Conservation (phyloP, 2,113 vertebrate genomes). For the Chinchilla lanigera region DNA sequence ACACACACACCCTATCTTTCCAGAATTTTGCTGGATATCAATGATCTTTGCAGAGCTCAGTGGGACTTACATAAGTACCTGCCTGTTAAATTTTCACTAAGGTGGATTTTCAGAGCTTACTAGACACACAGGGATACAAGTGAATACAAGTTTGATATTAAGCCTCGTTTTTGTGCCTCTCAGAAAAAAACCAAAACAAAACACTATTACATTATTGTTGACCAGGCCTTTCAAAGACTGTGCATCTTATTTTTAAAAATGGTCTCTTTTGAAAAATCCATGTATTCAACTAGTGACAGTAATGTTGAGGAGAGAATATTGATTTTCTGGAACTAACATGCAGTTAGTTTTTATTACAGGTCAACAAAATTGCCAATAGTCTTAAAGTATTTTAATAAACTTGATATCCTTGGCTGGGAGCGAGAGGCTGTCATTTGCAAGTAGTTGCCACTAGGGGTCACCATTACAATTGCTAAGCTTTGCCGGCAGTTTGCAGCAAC, state of each 20-base stretch:
- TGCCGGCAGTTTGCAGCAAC: not conserved
- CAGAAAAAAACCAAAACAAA: not conserved
- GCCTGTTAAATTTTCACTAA: not conserved
- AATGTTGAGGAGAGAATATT: slow-evolving; percentile 12
- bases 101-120: not conserved
- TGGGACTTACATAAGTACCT: not conserved
- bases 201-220: accelerated
- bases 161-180: not conserved
- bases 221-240: not conserved
- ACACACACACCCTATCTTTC: not conserved
- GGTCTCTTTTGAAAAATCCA: slow-evolving; percentile 33
- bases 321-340: not conserved
- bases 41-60: slow-evolving; percentile 13
- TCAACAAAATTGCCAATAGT: slow-evolving; percentile 68
- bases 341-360: slow-evolving; percentile 71
- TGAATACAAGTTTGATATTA: not conserved
- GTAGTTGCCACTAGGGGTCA: slow-evolving; percentile 81
- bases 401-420: slow-evolving; percentile 34
- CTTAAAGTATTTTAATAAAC: slow-evolving; percentile 65
- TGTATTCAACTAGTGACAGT: slow-evolving; percentile 56
- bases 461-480: slow-evolving; percentile 76
- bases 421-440: slow-evolving; percentile 71
- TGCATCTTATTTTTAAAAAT: slow-evolving; percentile 41
- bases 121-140: not conserved
- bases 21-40: not conserved